A percentile compares a stretch with the other conserved stretches of the same genome.
phyloP scores from a whole-genome alignment of 1,140 invertebrate species.

The Potamilus streckersoni region DNA sequence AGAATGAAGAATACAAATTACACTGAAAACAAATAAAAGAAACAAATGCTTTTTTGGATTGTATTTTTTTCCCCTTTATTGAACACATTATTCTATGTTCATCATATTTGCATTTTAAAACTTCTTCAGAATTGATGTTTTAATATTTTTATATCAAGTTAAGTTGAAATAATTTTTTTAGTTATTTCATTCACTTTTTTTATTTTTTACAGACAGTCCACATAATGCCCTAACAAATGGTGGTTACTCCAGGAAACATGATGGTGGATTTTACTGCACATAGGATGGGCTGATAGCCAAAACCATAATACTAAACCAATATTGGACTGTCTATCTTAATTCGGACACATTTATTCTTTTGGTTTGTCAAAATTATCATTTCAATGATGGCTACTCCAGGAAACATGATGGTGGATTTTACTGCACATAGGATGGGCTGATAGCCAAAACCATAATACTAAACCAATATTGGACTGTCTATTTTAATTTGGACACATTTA shows the following conservation, averaged over 20 bases:
- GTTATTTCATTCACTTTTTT: not conserved
- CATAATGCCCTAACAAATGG: slow-evolving; percentile 60
- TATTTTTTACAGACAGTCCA: slow-evolving; percentile 41
- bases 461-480: too few relatives aligned
- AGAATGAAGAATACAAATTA: too few relatives aligned
- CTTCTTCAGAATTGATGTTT: not conserved
- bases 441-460: too few relatives aligned
- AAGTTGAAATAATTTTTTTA: not conserved
- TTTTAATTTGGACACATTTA: too few relatives aligned
- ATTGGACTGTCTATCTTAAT: too few relatives aligned
- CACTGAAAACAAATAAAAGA: too few relatives aligned
- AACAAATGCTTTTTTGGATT: too few relatives aligned
- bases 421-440: slow-evolving; percentile 41
- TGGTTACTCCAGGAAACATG: slow-evolving; percentile 65
- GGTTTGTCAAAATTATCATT: too few relatives aligned
- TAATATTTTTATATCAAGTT: not conserved
- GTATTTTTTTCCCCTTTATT: too few relatives aligned
- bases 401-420: slow-evolving; percentile 66
- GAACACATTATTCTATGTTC: not conserved
- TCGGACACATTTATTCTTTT: too few relatives aligned
- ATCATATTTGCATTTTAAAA: slow-evolving; percentile 1
- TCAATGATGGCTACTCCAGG: slow-evolving; percentile 63
- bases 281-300: slow-evolving; percentile 20
- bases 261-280: slow-evolving; percentile 64
- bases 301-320: too few relatives aligned